Percentiles rank a stretch among this genome's conserved stretches.
Evolutionary conservation across 2,113 vertebrate genomes (phyloP).

Genomic region (Pteropus alecto): DNA sequence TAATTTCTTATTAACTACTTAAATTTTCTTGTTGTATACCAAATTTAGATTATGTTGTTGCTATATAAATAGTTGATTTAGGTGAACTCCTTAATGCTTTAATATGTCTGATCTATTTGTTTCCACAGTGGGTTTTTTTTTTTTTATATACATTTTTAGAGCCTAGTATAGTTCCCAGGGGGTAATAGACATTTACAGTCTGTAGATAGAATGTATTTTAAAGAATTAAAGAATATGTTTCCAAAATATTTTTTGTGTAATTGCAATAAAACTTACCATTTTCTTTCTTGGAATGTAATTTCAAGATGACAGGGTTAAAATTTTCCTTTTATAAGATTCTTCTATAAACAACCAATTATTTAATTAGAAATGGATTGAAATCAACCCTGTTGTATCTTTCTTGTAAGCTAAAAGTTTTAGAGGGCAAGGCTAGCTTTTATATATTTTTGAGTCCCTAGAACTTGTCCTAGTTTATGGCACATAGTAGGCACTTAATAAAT

Average conservation of each 20-base stretch:
- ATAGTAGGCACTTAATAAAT: neutral
- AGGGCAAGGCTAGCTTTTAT: neutral
- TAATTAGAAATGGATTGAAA: neutral
- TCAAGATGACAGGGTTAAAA: neutral
- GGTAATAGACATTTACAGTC: conserved; percentile 57
- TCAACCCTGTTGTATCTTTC: neutral
- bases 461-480: neutral
- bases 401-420: neutral
- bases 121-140: conserved; percentile 64
- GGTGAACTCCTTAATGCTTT: conserved; percentile 73
- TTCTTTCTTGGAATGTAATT: neutral
- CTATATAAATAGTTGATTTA: conserved; percentile 79
- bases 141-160: conserved; percentile 73
- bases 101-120: conserved; percentile 76
- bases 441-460: neutral
- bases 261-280: neutral
- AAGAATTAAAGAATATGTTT: conserved; percentile 60
- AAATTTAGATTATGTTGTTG: conserved; percentile 75
- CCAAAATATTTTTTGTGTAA: neutral
- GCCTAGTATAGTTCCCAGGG: conserved; percentile 50
- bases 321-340: neutral
- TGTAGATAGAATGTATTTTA: conserved; percentile 61
- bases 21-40: conserved; percentile 52
- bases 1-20: conserved; percentile 65
- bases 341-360: neutral